A percentile compares a stretch with the other conserved stretches of the same genome.
Evolutionary conservation across 92 coral and sea anemone species (phyloP).

Genomic region (Montipora capitata): DNA sequence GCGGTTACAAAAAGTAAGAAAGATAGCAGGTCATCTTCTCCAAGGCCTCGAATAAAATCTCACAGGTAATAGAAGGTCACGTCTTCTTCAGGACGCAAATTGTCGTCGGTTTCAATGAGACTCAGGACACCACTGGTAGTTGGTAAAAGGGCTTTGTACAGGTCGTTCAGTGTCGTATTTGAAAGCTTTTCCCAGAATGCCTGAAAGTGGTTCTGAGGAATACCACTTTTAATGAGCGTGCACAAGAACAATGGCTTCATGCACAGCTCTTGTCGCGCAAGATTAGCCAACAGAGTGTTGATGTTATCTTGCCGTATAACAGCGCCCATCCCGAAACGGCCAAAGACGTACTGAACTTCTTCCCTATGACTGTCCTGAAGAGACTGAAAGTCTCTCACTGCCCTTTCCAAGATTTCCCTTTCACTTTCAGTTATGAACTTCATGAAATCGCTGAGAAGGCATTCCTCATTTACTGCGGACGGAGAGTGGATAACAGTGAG

Average conservation of each 20-base stretch:
- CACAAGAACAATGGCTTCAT: conserved; percentile 9
- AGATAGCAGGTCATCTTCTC: conserved; percentile 4
- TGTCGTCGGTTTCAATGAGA: not conserved
- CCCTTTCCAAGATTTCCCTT: conserved; percentile 1
- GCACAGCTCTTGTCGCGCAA: conserved; percentile 19
- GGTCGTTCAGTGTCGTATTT: not conserved
- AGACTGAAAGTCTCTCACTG: conserved; percentile 12
- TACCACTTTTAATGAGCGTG: conserved; percentile 9
- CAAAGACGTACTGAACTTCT: not conserved
- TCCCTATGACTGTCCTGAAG: not conserved
- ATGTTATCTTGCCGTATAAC: not conserved
- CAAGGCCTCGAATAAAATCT: not conserved
- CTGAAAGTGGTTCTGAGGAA: not conserved
- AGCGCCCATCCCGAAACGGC: conserved; percentile 1
- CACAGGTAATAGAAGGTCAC: not conserved
- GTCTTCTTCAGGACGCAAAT: conserved; percentile 10
- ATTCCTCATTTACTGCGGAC: not conserved
- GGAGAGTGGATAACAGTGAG: conserved; percentile 1
- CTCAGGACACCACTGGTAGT: conserved; percentile 2
- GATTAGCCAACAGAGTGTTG: not conserved
- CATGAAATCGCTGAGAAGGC: conserved; percentile 4
- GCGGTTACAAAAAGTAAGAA: not conserved
- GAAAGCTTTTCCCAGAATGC: conserved; percentile 13
- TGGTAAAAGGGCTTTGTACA: not conserved
- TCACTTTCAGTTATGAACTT: not conserved